Conservation (phyloP, 2,113 vertebrate species). For the Proteles cristata region DNA sequence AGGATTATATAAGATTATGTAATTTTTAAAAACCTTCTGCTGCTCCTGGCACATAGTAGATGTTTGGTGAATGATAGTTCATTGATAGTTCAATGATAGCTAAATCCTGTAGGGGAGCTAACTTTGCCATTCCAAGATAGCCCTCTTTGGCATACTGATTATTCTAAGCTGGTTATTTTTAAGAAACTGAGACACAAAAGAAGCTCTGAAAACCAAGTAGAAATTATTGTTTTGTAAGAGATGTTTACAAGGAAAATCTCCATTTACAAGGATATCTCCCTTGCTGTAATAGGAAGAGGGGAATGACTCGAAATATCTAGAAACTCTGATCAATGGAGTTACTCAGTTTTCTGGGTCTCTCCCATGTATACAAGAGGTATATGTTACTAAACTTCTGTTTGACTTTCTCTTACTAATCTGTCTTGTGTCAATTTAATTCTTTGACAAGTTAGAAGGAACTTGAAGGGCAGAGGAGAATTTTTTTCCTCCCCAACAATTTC, state of each 20-base stretch:
- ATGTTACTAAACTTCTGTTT: not conserved
- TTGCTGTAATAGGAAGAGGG: not conserved
- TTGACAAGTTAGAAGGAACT: not conserved
- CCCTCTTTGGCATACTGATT: not conserved
- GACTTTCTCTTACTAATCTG: not conserved
- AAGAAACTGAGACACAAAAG: not conserved
- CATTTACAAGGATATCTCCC: not conserved
- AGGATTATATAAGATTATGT: conserved; percentile 12
- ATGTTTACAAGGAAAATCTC: not conserved
- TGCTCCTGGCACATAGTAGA: not conserved
- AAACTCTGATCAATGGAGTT: not conserved
- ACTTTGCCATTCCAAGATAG: not conserved
- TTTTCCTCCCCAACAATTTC: not conserved
- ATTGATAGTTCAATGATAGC: not conserved
- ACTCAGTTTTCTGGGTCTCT: not conserved
- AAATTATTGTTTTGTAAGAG: not conserved
- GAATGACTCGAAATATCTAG: not conserved
- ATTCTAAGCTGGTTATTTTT: not conserved
- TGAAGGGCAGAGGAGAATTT: not conserved
- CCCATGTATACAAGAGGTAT: not conserved
- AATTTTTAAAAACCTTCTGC: conserved; percentile 18
- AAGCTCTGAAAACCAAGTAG: not conserved
- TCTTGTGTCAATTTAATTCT: not conserved
- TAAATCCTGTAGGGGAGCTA: not conserved
- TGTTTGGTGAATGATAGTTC: conserved; percentile 22